Evolutionary conservation across 2,888 invertebrate species (phyloP), one percentile per base, ranked within the genome.

Genomic region (Tenthredo livida): DNA sequence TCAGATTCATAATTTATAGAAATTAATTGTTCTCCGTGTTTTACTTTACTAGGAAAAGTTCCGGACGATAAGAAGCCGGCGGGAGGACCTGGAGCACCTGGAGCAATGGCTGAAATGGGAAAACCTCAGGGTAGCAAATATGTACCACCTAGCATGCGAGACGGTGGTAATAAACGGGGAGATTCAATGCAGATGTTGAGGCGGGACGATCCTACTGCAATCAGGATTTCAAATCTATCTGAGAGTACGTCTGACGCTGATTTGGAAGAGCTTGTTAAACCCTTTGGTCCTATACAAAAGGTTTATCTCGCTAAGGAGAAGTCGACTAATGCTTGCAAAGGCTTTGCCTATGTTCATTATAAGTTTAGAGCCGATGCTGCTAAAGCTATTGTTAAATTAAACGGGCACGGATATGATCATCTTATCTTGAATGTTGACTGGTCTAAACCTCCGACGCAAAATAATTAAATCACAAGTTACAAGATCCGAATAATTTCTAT

Each of bases 281-380:
- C 97, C 67, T 98, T 99, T 92, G 99, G 99, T 2, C 97, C 97
- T 1, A 97, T 99, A 87, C 97, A 97, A 90, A 98, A 99, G 92
- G 96, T 99, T 90, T 99, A 97, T 93, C 95, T 99, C 90, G 99
- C 99, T 15, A 98, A 99, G 93, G 99, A 99, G 91, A 97, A 97
- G 94, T 95, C 95, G 0, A 97, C 97, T 88, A 97, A 97, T 12
- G 94, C 95, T n/a, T 98, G 97, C 94, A 97, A 98, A 95, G 99
- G 99, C 86, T 99, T 99, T 94, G 99, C 99, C 17, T 99, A 99
- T 93, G 98, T 99, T 86, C 99, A 99, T 91, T 99, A 98, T 94
- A 98, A 98, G 93, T 96, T 96, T 89, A 95, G 97, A 89, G 96
- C 97, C 90, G 98, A 98, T 94, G 99, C 99, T 70, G 97, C 97